Evolutionary conservation across 2,113 vertebrate genomes (phyloP).

Genomic region (Colius striatus): DNA sequence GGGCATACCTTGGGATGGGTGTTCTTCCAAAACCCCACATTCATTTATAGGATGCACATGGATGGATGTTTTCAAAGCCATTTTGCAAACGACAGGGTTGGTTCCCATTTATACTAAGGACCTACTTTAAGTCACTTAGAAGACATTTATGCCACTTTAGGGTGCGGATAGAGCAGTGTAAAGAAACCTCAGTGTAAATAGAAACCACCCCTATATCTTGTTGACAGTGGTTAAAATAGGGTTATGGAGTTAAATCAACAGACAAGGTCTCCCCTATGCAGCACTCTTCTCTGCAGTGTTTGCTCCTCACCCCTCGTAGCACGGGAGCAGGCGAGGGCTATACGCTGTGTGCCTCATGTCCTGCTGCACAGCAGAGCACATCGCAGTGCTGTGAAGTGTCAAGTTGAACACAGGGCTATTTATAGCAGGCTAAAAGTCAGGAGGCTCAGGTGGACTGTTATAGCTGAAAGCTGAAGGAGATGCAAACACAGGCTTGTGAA

Average conservation of each 20-base stretch:
- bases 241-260: slow-evolving; percentile 3
- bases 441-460: background rate
- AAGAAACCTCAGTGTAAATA: slow-evolving; percentile 39
- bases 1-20: background rate
- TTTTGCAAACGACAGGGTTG: background rate
- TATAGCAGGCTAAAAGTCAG: background rate
- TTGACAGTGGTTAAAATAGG: slow-evolving; percentile 65
- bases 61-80: background rate
- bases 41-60: slow-evolving; percentile 22
- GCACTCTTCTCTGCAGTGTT: background rate
- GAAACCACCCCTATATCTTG: slow-evolving; percentile 60
- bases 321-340: background rate
- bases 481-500: background rate
- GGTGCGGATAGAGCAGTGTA: slow-evolving; percentile 28
- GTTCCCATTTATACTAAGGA: background rate
- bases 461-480: background rate
- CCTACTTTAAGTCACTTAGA: slow-evolving; percentile 60
- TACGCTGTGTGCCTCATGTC: background rate
- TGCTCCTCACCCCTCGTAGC: background rate
- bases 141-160: slow-evolving; percentile 58
- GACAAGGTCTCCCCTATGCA: slow-evolving; percentile 34
- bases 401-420: background rate
- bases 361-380: background rate
- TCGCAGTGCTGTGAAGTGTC: background rate
- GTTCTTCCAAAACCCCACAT: slow-evolving; percentile 12